phyloP scores from a whole-genome alignment of 1,140 invertebrate genomes.

The Pteromalus puparum region DNA sequence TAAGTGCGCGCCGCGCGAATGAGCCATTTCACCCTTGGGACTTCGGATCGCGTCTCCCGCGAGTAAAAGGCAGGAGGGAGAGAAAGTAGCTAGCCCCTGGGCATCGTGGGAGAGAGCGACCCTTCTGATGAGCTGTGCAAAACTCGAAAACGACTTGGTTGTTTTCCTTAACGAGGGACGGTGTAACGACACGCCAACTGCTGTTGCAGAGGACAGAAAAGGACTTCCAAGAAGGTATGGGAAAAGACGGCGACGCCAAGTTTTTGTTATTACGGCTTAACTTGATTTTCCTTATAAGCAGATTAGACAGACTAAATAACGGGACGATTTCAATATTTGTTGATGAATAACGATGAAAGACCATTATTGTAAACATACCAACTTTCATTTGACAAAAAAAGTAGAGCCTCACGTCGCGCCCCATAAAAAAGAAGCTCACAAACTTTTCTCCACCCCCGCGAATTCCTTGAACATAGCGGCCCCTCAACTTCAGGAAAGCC shows the following conservation, averaged over 20 bases:
- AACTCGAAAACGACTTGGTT: conserved; percentile 58
- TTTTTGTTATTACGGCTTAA: too few relatives aligned
- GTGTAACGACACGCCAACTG: conserved; percentile 38
- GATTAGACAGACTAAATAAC: too few relatives aligned
- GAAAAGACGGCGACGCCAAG: too few relatives aligned
- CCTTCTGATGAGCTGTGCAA: conserved; percentile 66
- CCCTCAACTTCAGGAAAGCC: background rate
- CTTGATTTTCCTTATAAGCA: too few relatives aligned
- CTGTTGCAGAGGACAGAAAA: too few relatives aligned
- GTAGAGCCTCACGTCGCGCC: too few relatives aligned
- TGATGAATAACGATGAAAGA: too few relatives aligned
- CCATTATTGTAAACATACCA: too few relatives aligned
- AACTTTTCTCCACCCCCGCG: background rate
- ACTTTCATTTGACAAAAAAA: too few relatives aligned
- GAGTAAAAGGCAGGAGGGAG: conserved; percentile 46
- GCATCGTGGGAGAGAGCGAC: conserved; percentile 60
- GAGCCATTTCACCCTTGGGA: conserved; percentile 74
- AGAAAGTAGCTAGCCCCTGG: conserved; percentile 67
- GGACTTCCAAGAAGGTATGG: too few relatives aligned
- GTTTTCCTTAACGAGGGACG: conserved; percentile 62
- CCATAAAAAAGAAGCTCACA: background rate
- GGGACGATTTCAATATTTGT: too few relatives aligned
- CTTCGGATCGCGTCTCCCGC: conserved; percentile 63
- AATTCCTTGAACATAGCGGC: background rate
- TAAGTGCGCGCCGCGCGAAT: conserved; percentile 69